These are phyloP conservation scores for Pangasius sanitwongsei DNA, from an alignment of 2,797 vertebrate species.

Conservation along the genomic window DNA sequence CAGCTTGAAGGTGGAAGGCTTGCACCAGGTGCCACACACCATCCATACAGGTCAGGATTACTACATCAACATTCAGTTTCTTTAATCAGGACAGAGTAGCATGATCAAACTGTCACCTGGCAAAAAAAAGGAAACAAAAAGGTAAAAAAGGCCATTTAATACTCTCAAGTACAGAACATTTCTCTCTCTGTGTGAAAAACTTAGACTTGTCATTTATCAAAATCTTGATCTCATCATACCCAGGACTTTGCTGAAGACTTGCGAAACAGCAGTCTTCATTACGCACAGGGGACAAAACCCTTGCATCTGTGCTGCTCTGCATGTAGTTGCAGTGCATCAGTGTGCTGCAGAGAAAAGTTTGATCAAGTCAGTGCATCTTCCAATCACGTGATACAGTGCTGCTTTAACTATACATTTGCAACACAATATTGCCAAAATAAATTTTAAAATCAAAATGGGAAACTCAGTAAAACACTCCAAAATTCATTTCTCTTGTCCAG, in stretches of 20 bases:
- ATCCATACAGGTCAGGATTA: slow-evolving; percentile 71
- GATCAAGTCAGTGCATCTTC: background rate
- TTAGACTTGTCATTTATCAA: background rate
- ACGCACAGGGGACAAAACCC: no score
- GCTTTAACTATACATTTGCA: background rate
- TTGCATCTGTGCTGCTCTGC: background rate
- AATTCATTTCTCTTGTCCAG: background rate
- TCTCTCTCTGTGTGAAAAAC: background rate
- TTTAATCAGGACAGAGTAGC: background rate
- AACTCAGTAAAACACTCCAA: background rate
- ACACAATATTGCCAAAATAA: background rate
- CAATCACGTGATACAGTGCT: background rate
- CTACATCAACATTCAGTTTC: background rate
- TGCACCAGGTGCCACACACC: slow-evolving; percentile 93
- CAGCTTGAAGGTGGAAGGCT: slow-evolving; percentile 81
- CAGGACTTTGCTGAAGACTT: background rate
- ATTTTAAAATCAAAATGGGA: background rate
- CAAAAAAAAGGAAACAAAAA: background rate
- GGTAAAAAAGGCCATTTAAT: no score
- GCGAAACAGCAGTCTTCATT: background rate
- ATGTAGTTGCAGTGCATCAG: background rate
- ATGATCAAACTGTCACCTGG: background rate
- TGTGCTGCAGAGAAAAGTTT: background rate
- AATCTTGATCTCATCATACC: background rate
- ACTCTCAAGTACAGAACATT: background rate